A percentile compares a stretch with the other conserved stretches of the same genome.
phyloP scores from a whole-genome alignment of 2,797 vertebrate species.

The Sorex maritimensis region DNA sequence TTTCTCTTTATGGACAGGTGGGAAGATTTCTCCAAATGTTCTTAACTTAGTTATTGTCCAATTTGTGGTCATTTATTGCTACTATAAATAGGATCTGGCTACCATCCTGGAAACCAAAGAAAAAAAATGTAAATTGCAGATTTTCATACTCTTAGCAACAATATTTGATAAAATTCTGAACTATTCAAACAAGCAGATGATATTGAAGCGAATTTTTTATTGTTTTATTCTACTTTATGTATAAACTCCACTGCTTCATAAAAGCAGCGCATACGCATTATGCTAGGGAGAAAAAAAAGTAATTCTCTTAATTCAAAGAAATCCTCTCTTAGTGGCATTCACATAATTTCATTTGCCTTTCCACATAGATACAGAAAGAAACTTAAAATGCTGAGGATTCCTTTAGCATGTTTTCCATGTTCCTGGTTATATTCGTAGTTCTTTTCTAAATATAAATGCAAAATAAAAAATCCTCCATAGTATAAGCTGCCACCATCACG shows the following conservation, averaged over 20 bases:
- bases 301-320: slow-evolving; percentile 79
- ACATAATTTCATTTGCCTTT: slow-evolving; percentile 72
- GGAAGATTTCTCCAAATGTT: slow-evolving; percentile 41
- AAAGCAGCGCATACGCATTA: slow-evolving; percentile 75
- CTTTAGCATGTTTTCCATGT: slow-evolving; percentile 74
- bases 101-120: not conserved
- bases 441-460: slow-evolving; percentile 65
- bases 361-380: slow-evolving; percentile 67
- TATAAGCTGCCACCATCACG: not conserved
- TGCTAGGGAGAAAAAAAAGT: slow-evolving; percentile 29
- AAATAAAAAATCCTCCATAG: slow-evolving; percentile 69
- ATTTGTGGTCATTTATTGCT: not conserved
- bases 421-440: slow-evolving; percentile 69
- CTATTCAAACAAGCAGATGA: slow-evolving; percentile 65
- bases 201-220: slow-evolving; percentile 50
- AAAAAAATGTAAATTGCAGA: not conserved
- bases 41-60: not conserved
- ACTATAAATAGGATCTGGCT: not conserved
- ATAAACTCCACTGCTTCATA: slow-evolving; percentile 70
- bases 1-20: not conserved
- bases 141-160: not conserved
- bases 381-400: slow-evolving; percentile 64
- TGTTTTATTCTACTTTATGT: slow-evolving; percentile 77
- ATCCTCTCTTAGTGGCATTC: slow-evolving; percentile 29
- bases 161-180: not conserved